Conservation (phyloP, 64 coral and sea anemone genomes). For the Stichodactyla mertensii region DNA sequence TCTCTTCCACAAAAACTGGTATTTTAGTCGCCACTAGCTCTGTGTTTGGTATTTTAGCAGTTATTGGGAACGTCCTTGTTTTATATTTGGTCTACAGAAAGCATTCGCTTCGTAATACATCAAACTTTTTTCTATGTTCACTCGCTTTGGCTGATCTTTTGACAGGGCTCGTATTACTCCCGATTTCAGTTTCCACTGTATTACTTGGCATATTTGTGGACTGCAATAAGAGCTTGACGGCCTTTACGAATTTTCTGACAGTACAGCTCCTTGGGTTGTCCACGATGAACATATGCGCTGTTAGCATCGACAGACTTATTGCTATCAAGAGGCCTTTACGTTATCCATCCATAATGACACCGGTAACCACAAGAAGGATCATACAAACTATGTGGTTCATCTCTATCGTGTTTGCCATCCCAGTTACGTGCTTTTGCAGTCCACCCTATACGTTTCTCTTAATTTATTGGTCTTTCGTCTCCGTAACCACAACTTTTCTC, state of each 20-base stretch:
- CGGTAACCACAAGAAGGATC: background rate
- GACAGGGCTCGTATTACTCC: background rate
- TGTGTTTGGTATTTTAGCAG: background rate
- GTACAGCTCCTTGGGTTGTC: background rate
- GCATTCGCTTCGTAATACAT: background rate
- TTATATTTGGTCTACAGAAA: background rate
- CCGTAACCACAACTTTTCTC: background rate
- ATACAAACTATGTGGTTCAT: background rate
- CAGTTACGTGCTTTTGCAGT: background rate
- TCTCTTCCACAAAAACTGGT: background rate
- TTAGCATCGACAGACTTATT: conserved; percentile 3
- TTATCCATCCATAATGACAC: background rate
- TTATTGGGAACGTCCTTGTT: background rate
- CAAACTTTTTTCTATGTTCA: background rate
- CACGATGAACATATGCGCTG: background rate
- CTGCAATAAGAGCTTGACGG: background rate
- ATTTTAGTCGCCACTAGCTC: background rate
- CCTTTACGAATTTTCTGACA: background rate
- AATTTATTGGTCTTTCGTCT: background rate
- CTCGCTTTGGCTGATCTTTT: background rate
- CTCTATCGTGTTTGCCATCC: background rate
- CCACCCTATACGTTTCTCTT: background rate
- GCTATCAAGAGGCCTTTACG: background rate
- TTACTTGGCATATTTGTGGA: background rate
- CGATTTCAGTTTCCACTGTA: background rate